Evolutionary conservation across 2,888 invertebrate genomes (phyloP).

Genomic region (Empis livida): DNA sequence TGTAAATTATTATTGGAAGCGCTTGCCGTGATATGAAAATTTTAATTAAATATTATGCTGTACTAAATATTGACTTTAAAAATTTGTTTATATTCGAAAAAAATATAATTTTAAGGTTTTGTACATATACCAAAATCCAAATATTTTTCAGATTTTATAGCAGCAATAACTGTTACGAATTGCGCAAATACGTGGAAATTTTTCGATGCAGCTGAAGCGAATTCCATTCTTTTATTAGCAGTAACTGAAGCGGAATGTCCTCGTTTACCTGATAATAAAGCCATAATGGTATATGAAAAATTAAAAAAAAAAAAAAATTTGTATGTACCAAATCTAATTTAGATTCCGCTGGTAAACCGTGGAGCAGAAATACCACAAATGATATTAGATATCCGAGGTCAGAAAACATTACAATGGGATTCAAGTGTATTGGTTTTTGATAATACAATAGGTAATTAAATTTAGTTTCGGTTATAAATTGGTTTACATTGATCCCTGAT

Average conservation of each 20-base stretch:
- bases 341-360: constrained; percentile 48
- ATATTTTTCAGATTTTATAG: constrained; percentile 54
- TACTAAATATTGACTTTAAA: not conserved
- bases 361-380: constrained; percentile 69
- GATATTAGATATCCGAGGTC: constrained; percentile 57
- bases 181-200: constrained; percentile 64
- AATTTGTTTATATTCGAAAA: not conserved
- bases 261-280: constrained; percentile 50
- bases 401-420: constrained; percentile 55
- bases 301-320: too few relatives aligned
- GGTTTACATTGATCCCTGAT: too few relatives aligned
- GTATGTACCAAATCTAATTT: too few relatives aligned
- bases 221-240: constrained; percentile 56
- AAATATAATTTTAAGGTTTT: not conserved
- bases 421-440: constrained; percentile 60
- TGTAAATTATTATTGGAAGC: too few relatives aligned
- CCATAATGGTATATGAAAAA: constrained; percentile 51
- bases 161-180: constrained; percentile 59
- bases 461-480: too few relatives aligned
- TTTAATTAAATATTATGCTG: too few relatives aligned
- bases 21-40: too few relatives aligned
- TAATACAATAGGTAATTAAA: constrained; percentile 46
- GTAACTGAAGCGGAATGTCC: constrained; percentile 71
- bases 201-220: constrained; percentile 46
- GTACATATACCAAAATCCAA: not conserved